Base-by-base conservation (phyloP, 2,888 invertebrate species). In the Stegophylla sp. region DNA sequence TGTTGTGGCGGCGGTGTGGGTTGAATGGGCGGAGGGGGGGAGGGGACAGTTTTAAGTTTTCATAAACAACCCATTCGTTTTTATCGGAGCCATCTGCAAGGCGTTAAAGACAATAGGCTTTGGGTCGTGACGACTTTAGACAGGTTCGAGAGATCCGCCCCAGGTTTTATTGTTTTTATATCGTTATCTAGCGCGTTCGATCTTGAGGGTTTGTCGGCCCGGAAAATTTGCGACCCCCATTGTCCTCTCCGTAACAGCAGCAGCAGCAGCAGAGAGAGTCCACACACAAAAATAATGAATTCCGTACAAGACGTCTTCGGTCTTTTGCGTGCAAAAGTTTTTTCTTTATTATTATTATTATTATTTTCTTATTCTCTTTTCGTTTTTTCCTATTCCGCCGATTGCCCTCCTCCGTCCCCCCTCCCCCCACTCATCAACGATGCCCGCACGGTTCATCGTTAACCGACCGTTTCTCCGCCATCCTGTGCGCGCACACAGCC, bases 21-120 rank as follows among this genome's bases (percentile, higher is more conserved):
- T n/a, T n/a, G n/a, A n/a, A n/a, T n/a, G 13, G 26, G 28, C 9
- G 56, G 53, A 15, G 63, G 61, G 34, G 34, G 4, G 63, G 43
- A 66, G 51, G 26, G 53, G 45, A 45, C 67, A 48, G 45, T 79
- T 79, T 79, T 79, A 71, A 79, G 71, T 79, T 79, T 79, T 79
- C 79, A 63, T 67, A 48, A 79, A 71, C 34, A 69, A 69, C 77
- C 77, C 77, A 69, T 77, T 69, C 59, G 79, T 77, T 77, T 71
- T 71, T 79, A 79, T 79, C 71, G 71, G 79, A 7, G 71, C 79
- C 79, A 79, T 79, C 79, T 79, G 71, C 28, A 20, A 59, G 61
- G 77, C 77, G 79, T 79, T 79, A 79, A n/a, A 79, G 79, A 79
- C 79, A 79, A 79, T 79, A 61, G 79, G 77, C 77, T 77, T 77